Conservation (phyloP, 2,888 invertebrate species). For the Drosophila nigricruria region DNA sequence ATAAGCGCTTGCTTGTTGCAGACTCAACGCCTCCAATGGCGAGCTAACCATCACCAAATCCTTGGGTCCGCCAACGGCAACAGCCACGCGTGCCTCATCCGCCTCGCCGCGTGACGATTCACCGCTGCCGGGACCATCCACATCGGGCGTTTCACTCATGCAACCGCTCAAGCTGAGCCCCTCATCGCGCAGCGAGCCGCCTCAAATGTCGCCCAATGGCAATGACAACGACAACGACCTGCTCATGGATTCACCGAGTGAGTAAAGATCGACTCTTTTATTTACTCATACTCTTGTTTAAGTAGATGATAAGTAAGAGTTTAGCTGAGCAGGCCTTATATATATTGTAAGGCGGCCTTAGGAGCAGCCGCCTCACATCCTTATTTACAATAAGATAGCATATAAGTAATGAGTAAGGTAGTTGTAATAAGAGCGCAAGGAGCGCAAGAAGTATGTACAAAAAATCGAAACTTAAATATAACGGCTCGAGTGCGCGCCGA, state of each 20-base stretch:
- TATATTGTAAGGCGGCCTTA: too few relatives aligned
- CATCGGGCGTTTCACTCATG: conserved; percentile 73
- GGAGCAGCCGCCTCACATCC: too few relatives aligned
- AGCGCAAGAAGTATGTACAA: too few relatives aligned
- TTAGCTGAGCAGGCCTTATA: too few relatives aligned
- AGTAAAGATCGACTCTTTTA: conserved; percentile 86
- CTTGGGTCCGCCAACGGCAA: conserved; percentile 86
- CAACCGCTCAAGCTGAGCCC: conserved; percentile 88
- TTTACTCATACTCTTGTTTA: conserved; percentile 17
- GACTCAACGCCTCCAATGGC: conserved; percentile 91
- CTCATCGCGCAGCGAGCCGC: conserved; percentile 79
- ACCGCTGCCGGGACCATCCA: conserved; percentile 73
- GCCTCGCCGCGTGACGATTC: conserved; percentile 77
- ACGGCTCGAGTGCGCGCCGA: too few relatives aligned
- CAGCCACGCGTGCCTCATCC: conserved; percentile 74
- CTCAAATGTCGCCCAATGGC: conserved; percentile 87
- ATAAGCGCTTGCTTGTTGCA: conserved; percentile 64
- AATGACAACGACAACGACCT: conserved; percentile 89
- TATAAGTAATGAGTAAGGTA: too few relatives aligned
- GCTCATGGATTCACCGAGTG: conserved; percentile 94
- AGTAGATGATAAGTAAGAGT: too few relatives aligned
- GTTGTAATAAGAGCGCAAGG: too few relatives aligned
- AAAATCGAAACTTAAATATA: too few relatives aligned
- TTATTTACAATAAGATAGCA: too few relatives aligned
- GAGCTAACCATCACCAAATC: conserved; percentile 94